Conservation (phyloP, 2,888 invertebrate species). For the Philereme transversata region DNA sequence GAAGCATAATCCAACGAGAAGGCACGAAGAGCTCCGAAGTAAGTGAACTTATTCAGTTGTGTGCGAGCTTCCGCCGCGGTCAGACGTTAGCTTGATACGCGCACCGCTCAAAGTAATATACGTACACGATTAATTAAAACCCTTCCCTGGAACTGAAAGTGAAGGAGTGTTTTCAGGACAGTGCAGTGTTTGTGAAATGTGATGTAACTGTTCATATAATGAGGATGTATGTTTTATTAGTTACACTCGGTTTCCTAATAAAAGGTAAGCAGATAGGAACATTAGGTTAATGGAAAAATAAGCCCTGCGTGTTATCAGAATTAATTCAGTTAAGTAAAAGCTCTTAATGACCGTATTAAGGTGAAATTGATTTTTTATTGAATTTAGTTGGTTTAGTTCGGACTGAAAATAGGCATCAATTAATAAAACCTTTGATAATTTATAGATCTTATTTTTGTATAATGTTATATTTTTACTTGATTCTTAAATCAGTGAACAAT, state of each 20-base stretch:
- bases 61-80: slow-evolving; percentile 47
- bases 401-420: too few species aligned
- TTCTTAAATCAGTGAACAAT: too few species aligned
- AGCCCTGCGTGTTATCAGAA: slow-evolving; percentile 10
- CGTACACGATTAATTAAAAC: slow-evolving; percentile 25
- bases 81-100: slow-evolving; percentile 46
- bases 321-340: background rate
- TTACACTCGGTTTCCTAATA: slow-evolving; percentile 68
- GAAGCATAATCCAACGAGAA: slow-evolving; percentile 58
- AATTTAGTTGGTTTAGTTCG: too few species aligned
- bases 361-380: too few species aligned
- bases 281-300: slow-evolving; percentile 9
- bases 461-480: too few species aligned
- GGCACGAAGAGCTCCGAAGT: slow-evolving; percentile 53
- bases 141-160: slow-evolving; percentile 9
- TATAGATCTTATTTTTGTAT: slow-evolving; percentile 3
- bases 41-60: slow-evolving; percentile 59
- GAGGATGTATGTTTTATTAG: slow-evolving; percentile 76
- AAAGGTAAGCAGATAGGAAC: slow-evolving; percentile 58
- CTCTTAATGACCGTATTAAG: background rate
- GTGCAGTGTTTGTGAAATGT: slow-evolving; percentile 62
- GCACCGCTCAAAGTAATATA: slow-evolving; percentile 15
- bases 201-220: slow-evolving; percentile 64
- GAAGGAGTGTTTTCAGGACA: slow-evolving; percentile 5
- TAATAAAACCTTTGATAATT: too few species aligned